Conservation (phyloP, 2,888 invertebrate species). For the Colostygia pectinataria region DNA sequence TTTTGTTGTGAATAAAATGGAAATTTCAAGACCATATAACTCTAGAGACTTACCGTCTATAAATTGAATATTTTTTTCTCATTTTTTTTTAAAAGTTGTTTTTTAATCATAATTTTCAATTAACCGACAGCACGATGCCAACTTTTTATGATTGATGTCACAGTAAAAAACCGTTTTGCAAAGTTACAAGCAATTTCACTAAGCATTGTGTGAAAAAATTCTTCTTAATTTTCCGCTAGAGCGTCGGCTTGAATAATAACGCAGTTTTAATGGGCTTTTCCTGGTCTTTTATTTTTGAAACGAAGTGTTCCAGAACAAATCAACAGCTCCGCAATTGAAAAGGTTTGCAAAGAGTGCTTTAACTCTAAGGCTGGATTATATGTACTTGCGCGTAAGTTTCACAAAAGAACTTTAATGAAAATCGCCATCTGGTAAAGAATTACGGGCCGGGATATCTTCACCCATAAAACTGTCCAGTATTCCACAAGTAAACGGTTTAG, state of each 20-base stretch:
- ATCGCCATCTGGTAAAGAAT: constrained; percentile 6
- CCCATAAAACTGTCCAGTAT: constrained; percentile 10
- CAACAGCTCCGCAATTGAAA: constrained; percentile 37
- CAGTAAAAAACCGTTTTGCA: constrained; percentile 44
- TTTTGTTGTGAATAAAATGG: constrained; percentile 15
- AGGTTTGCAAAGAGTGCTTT: constrained; percentile 24
- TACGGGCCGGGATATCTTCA: not conserved
- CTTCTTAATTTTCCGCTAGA: constrained; percentile 72
- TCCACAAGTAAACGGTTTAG: constrained; percentile 5
- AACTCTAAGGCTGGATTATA: constrained; percentile 18
- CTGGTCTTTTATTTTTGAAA: constrained; percentile 58
- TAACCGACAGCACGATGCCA: constrained; percentile 40
- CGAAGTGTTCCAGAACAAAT: constrained; percentile 47
- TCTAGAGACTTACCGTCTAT: constrained; percentile 22
- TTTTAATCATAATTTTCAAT: constrained; percentile 51
- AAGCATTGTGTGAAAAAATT: constrained; percentile 60
- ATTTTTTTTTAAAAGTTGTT: constrained; percentile 32
- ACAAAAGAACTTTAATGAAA: constrained; percentile 10
- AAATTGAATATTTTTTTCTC: constrained; percentile 34
- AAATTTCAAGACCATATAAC: constrained; percentile 15
- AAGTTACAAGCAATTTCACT: constrained; percentile 57
- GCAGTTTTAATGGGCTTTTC: constrained; percentile 60
- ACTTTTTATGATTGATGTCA: constrained; percentile 51
- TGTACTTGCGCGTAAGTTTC: constrained; percentile 4
- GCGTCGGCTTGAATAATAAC: constrained; percentile 63